Conservation (phyloP, 2,113 vertebrate species). For the Lonchura striata region DNA sequence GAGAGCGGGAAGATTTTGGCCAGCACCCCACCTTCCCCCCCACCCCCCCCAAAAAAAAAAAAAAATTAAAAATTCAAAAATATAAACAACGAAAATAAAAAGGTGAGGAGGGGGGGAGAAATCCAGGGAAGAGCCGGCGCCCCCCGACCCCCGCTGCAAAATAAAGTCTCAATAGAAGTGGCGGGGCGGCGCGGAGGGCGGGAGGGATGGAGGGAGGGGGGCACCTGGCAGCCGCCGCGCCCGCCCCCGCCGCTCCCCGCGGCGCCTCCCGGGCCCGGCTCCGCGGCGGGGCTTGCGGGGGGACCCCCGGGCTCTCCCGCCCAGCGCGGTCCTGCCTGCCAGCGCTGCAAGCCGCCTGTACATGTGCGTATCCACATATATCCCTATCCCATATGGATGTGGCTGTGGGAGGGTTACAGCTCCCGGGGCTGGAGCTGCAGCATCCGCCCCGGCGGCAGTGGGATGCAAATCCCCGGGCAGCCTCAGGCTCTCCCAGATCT, state of each 20-base stretch:
- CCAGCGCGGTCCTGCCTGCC: neutral
- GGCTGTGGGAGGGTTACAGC: neutral
- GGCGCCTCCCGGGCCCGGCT: neutral
- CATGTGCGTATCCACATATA: neutral
- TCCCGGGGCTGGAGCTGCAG: neutral
- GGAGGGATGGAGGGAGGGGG: neutral
- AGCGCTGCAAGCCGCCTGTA: neutral
- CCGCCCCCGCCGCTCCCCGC: neutral
- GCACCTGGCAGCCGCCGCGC: neutral
- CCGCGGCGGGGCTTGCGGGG: neutral
- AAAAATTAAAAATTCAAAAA: neutral
- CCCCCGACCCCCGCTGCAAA: neutral
- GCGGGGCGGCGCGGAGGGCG: neutral
- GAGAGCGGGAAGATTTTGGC: neutral
- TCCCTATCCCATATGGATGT: neutral
- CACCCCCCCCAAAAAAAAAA: neutral
- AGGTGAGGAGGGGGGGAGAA: neutral
- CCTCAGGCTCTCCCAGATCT: neutral
- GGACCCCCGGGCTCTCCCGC: neutral
- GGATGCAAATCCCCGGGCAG: neutral
- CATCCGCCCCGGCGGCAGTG: neutral
- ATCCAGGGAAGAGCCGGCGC: neutral
- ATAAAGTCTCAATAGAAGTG: neutral
- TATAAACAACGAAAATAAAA: neutral
- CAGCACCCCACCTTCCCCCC: neutral